A percentile compares a stretch with the other conserved stretches of the same genome.
phyloP scores from a whole-genome alignment of 2,888 invertebrate species.

The Biston betularia region DNA sequence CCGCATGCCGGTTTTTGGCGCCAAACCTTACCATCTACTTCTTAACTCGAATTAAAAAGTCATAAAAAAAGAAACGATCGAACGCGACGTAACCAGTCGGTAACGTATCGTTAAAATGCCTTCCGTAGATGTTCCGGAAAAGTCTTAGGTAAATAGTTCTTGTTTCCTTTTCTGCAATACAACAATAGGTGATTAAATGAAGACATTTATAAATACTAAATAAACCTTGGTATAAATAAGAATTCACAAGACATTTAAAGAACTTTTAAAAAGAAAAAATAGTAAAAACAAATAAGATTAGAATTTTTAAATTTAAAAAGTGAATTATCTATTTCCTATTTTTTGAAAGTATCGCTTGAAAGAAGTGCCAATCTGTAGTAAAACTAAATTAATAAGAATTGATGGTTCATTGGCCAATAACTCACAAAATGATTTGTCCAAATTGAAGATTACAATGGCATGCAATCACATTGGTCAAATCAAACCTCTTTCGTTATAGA shows the following conservation, averaged over 20 bases:
- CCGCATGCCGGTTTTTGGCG: slow-evolving; percentile 70
- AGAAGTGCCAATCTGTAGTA: not conserved
- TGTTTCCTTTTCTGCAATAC: slow-evolving; percentile 19
- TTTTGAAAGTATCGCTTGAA: too few relatives aligned
- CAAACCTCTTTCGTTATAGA: slow-evolving; percentile 35
- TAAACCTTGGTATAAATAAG: too few relatives aligned
- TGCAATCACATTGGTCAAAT: slow-evolving; percentile 29
- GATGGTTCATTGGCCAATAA: slow-evolving; percentile 11
- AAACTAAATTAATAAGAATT: slow-evolving; percentile 10
- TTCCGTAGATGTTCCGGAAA: slow-evolving; percentile 55
- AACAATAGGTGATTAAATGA: slow-evolving; percentile 18
- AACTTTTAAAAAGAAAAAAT: too few relatives aligned
- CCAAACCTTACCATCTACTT: slow-evolving; percentile 52
- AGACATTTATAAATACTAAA: not conserved
- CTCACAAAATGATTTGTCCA: slow-evolving; percentile 10
- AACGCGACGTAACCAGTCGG: slow-evolving; percentile 14
- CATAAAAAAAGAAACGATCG: slow-evolving; percentile 39
- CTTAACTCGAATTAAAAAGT: slow-evolving; percentile 37
- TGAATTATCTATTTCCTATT: too few relatives aligned
- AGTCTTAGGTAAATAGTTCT: slow-evolving; percentile 27
- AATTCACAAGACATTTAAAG: too few relatives aligned
- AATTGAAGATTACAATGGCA: slow-evolving; percentile 23
- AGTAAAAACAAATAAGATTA: too few relatives aligned
- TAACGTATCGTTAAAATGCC: slow-evolving; percentile 46
- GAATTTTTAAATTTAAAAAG: too few relatives aligned